Conservation (phyloP, 2,888 invertebrate genomes). For the Drosophila algonquin region DNA sequence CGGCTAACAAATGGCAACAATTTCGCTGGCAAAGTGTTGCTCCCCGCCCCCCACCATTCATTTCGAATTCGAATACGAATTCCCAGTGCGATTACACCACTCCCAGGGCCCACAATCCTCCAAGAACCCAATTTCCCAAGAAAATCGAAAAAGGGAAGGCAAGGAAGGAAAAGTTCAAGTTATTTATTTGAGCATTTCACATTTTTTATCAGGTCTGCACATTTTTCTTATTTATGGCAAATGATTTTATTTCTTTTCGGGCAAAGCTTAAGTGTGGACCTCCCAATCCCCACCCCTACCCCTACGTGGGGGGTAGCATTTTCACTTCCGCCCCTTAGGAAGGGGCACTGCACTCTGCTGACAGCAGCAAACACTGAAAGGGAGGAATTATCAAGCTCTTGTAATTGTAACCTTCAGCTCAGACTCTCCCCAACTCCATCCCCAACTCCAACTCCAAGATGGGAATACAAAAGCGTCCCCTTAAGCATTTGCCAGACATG, state of each 20-base stretch:
- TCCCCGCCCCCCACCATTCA: constrained; percentile 15
- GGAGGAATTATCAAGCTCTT: constrained; percentile 63
- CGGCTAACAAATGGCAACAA: constrained; percentile 78
- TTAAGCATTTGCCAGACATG: constrained; percentile 64
- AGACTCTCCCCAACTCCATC: constrained; percentile 27
- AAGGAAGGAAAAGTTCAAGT: constrained; percentile 62
- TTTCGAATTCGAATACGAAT: constrained; percentile 48
- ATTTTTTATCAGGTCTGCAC: constrained; percentile 72
- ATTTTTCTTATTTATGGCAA: constrained; percentile 76
- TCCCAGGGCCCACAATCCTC: constrained; percentile 2
- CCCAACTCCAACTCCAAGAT: constrained; percentile 2
- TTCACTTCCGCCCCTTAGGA: constrained; percentile 5
- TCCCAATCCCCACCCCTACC: not conserved
- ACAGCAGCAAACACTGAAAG: constrained; percentile 62
- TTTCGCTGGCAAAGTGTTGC: constrained; percentile 61
- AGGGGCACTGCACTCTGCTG: constrained; percentile 52
- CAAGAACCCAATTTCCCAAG: constrained; percentile 30
- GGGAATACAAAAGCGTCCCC: constrained; percentile 56
- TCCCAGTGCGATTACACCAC: constrained; percentile 38
- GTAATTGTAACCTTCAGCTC: constrained; percentile 64
- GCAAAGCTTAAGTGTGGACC: constrained; percentile 26
- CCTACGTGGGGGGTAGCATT: not conserved
- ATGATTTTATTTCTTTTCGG: constrained; percentile 62
- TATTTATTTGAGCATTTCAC: constrained; percentile 76
- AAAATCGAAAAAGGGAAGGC: constrained; percentile 61